Conservation (phyloP, 92 coral and sea anemone genomes). For the Porites rus region DNA sequence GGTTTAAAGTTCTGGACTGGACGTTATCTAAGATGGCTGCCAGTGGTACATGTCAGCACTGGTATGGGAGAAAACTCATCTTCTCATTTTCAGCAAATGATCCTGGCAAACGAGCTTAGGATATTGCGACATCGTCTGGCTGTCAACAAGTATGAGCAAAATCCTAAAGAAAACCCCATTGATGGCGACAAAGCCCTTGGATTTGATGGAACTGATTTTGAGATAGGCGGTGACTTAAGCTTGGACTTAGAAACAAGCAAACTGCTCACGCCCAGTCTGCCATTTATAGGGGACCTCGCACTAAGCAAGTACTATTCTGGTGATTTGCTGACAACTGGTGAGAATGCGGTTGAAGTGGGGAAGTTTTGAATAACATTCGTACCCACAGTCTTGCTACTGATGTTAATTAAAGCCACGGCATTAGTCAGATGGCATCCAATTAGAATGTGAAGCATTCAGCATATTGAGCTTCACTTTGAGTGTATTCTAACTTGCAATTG, state of each 20-base stretch:
- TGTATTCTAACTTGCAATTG: no score
- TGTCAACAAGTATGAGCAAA: conserved; percentile 42
- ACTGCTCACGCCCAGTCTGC: conserved; percentile 86
- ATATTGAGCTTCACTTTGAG: no score
- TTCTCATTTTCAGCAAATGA: conserved; percentile 94
- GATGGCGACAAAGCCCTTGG: conserved; percentile 34
- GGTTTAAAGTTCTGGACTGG: conserved; percentile 96
- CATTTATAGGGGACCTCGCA: conserved; percentile 88
- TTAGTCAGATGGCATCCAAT: no score
- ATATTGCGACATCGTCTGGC: conserved; percentile 86
- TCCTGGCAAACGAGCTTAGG: conserved; percentile 88
- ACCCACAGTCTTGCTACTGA: not conserved
- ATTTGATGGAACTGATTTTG: conserved; percentile 43
- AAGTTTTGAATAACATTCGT: not conserved
- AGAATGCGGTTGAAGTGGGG: conserved; percentile 45
- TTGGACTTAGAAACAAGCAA: conserved; percentile 81
- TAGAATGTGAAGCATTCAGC: no score
- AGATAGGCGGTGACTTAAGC: conserved; percentile 22
- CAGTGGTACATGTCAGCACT: conserved; percentile 89
- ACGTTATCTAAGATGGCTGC: conserved; percentile 93
- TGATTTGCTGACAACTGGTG: conserved; percentile 57
- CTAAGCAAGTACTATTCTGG: conserved; percentile 74
- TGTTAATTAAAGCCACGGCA: no score
- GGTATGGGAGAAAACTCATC: conserved; percentile 96
- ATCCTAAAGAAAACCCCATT: conserved; percentile 23